Percentiles rank a stretch among this genome's conserved stretches.
Evolutionary conservation across 2,888 invertebrate genomes (phyloP).

Genomic region (Carcina quercana): DNA sequence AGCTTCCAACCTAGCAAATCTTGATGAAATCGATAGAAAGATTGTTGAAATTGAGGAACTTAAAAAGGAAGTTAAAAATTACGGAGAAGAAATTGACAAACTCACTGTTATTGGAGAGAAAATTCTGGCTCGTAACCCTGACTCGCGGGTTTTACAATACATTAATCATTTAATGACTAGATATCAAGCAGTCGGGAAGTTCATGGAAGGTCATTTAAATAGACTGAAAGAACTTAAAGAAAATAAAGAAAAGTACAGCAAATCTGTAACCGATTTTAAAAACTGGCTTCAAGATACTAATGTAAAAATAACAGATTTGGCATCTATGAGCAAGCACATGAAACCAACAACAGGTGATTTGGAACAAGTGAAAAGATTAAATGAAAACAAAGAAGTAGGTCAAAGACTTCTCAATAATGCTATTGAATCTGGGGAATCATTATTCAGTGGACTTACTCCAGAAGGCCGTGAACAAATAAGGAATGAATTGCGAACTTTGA

Average conservation of each 20-base stretch:
- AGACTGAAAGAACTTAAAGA: slow-evolving; percentile 81
- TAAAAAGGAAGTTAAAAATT: slow-evolving; percentile 77
- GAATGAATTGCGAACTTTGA: slow-evolving; percentile 84
- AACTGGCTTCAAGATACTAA: slow-evolving; percentile 87
- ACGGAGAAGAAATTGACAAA: slow-evolving; percentile 78
- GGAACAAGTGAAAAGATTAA: slow-evolving; percentile 83
- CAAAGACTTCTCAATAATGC: slow-evolving; percentile 85
- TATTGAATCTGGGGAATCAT: slow-evolving; percentile 89
- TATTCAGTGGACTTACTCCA: slow-evolving; percentile 90
- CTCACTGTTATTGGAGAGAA: slow-evolving; percentile 80
- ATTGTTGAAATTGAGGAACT: slow-evolving; percentile 78
- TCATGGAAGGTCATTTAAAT: slow-evolving; percentile 79
- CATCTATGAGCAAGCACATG: slow-evolving; percentile 81
- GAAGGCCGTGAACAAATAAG: slow-evolving; percentile 91
- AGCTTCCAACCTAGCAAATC: slow-evolving; percentile 80
- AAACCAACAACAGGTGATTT: slow-evolving; percentile 86
- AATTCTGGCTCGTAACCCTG: slow-evolving; percentile 85
- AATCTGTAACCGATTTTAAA: slow-evolving; percentile 80
- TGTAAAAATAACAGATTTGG: slow-evolving; percentile 81
- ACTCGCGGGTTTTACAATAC: slow-evolving; percentile 87
- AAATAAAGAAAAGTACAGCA: slow-evolving; percentile 80
- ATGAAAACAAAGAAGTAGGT: slow-evolving; percentile 84
- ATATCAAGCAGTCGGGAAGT: slow-evolving; percentile 83
- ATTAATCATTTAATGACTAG: slow-evolving; percentile 85
- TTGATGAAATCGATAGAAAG: slow-evolving; percentile 80